A percentile compares a stretch with the other conserved stretches of the same genome.
phyloP scores from a whole-genome alignment of 1,140 invertebrate genomes.

The Ericerus pela region DNA sequence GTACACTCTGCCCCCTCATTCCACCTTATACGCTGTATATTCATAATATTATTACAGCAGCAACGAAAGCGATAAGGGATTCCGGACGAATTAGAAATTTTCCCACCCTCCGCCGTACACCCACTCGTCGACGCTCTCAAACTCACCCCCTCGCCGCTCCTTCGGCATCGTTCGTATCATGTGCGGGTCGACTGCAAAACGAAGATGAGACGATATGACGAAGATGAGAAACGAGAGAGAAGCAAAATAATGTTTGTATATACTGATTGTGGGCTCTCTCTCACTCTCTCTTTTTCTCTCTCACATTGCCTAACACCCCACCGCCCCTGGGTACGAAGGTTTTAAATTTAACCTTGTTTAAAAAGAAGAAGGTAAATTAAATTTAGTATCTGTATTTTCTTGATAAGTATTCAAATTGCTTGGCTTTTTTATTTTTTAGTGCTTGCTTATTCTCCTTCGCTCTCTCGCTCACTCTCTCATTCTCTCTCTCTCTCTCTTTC shows the following conservation, averaged over 20 bases:
- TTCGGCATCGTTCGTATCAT: too few relatives aligned
- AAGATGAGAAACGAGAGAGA: conserved; percentile 9
- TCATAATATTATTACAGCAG: conserved; percentile 11
- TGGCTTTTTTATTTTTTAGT: neutral
- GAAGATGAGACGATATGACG: conserved; percentile 9
- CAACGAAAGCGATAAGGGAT: conserved; percentile 12
- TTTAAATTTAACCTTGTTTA: conserved; percentile 12
- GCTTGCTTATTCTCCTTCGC: neutral
- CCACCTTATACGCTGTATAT: too few relatives aligned
- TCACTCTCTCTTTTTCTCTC: too few relatives aligned
- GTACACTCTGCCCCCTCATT: too few relatives aligned
- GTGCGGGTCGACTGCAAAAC: neutral
- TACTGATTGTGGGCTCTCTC: too few relatives aligned
- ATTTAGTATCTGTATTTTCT: conserved; percentile 12
- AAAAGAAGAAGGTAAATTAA: conserved; percentile 12
- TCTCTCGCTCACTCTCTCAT: too few relatives aligned
- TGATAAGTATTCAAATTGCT: conserved; percentile 12
- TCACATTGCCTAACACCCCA: too few relatives aligned
- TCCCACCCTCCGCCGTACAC: neutral
- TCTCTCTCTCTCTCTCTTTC: too few relatives aligned
- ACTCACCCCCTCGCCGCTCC: too few relatives aligned
- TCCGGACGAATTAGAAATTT: conserved; percentile 10
- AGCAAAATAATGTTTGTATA: too few relatives aligned
- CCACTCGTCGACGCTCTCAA: too few relatives aligned
- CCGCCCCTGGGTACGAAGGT: conserved; percentile 9